Conservation (phyloP, 2,888 invertebrate genomes). For the Koerneria pararmatus region DNA sequence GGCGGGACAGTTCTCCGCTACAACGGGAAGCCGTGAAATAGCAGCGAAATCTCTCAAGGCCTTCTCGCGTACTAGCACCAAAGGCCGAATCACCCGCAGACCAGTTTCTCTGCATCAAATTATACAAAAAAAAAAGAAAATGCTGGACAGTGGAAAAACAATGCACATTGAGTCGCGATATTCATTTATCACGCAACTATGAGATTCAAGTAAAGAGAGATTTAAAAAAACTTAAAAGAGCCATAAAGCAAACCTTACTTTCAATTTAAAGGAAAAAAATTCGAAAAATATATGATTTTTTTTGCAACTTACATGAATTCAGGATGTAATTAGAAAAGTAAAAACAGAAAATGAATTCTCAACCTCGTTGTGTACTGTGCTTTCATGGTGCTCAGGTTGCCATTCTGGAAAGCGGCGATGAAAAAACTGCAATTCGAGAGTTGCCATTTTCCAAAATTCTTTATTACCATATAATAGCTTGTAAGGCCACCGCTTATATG, state of each 20-base stretch:
- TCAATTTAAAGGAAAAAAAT: too few relatives aligned
- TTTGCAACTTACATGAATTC: too few relatives aligned
- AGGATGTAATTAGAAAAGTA: too few relatives aligned
- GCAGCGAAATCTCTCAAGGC: conserved; percentile 74
- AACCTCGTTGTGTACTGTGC: conserved; percentile 75
- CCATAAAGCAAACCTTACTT: neutral
- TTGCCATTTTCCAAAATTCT: too few relatives aligned
- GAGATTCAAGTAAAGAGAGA: neutral
- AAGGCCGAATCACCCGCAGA: conserved; percentile 78
- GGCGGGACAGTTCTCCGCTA: conserved; percentile 68
- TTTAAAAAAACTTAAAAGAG: neutral
- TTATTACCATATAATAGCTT: neutral
- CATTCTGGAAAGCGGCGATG: conserved; percentile 77
- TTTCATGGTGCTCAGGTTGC: conserved; percentile 75
- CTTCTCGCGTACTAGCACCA: conserved; percentile 79
- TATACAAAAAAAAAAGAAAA: too few relatives aligned
- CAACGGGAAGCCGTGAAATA: conserved; percentile 70
- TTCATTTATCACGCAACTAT: too few relatives aligned
- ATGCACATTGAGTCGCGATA: too few relatives aligned
- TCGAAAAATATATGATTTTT: too few relatives aligned
- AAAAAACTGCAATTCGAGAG: conserved; percentile 67
- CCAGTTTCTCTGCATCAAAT: conserved; percentile 71
- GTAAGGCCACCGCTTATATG: too few relatives aligned
- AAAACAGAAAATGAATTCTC: too few relatives aligned
- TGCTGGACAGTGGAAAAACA: neutral